These are phyloP conservation scores for Amyelois transitella DNA, from an alignment of 1,140 invertebrate species.

Conservation along the genomic window DNA sequence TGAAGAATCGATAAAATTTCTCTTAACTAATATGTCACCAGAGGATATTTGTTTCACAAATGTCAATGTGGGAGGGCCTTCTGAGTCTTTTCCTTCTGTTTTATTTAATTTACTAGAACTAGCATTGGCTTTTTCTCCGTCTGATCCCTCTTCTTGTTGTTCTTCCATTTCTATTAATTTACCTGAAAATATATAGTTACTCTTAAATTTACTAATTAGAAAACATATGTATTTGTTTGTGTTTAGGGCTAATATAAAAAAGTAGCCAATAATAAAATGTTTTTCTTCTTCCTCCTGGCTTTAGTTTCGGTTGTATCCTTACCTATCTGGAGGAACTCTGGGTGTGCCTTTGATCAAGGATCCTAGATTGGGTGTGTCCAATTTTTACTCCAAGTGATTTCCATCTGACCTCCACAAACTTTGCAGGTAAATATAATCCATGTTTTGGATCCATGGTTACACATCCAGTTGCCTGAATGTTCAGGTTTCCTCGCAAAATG, in stretches of 20 bases:
- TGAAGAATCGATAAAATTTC: conserved; percentile 50
- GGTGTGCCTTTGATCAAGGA: no score
- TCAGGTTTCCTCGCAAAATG: no score
- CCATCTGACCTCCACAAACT: no score
- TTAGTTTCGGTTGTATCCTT: no score
- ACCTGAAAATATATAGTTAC: conserved; percentile 39
- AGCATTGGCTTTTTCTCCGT: conserved; percentile 55
- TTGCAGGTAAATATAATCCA: no score
- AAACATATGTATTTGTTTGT: neutral
- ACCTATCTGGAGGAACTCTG: no score
- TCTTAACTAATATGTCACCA: conserved; percentile 59
- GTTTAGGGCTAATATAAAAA: neutral
- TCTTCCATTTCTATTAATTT: conserved; percentile 69
- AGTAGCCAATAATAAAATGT: no score
- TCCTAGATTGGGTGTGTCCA: no score
- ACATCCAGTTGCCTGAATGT: no score
- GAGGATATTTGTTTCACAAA: conserved; percentile 60
- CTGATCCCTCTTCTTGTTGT: conserved; percentile 48
- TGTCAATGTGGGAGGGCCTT: conserved; percentile 46
- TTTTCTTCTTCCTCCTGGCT: no score
- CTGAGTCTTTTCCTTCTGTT: conserved; percentile 41
- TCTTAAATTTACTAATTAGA: neutral
- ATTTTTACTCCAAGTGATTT: no score
- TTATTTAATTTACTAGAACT: conserved; percentile 50
- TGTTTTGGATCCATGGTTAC: no score